Evolutionary conservation across 64 coral and sea anemone genomes (phyloP).

Genomic region (Pachyseris speciosa): DNA sequence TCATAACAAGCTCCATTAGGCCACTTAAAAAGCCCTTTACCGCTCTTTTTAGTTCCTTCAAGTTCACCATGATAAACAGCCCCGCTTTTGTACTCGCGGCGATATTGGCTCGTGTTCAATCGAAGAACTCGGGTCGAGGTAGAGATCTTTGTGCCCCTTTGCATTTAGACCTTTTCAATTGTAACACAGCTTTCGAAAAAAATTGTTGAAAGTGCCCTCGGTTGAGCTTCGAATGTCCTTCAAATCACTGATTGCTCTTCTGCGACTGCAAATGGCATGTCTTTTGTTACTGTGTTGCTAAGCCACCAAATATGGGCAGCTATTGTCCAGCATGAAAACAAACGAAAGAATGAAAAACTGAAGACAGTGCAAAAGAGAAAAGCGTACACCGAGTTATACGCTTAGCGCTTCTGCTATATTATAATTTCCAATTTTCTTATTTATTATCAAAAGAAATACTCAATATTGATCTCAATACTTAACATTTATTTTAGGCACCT

Average conservation of each 20-base stretch:
- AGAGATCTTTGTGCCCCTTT: not conserved
- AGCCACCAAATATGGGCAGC: constrained; percentile 35
- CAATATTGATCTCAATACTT: no score
- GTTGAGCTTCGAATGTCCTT: not conserved
- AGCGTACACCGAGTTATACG: no score
- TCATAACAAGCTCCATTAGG: constrained; percentile 96
- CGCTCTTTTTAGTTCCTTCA: constrained; percentile 85
- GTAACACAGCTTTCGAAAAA: not conserved
- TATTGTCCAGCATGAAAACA: not conserved
- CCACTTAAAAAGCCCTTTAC: constrained; percentile 90
- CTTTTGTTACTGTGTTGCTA: constrained; percentile 27
- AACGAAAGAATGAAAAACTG: not conserved
- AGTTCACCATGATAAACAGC: constrained; percentile 93
- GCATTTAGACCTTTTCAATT: not conserved
- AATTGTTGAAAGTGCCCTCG: not conserved
- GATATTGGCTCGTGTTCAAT: constrained; percentile 85
- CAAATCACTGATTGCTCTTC: not conserved
- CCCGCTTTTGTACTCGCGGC: constrained; percentile 88
- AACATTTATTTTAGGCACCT: no score
- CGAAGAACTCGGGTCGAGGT: constrained; percentile 66
- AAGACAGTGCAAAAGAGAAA: not conserved
- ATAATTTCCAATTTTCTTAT: no score
- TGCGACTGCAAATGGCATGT: not conserved
- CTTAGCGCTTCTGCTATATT: no score
- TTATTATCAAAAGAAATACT: no score